Conservation (phyloP, 2,113 vertebrate genomes). For the Microcebus ravelobensis region DNA sequence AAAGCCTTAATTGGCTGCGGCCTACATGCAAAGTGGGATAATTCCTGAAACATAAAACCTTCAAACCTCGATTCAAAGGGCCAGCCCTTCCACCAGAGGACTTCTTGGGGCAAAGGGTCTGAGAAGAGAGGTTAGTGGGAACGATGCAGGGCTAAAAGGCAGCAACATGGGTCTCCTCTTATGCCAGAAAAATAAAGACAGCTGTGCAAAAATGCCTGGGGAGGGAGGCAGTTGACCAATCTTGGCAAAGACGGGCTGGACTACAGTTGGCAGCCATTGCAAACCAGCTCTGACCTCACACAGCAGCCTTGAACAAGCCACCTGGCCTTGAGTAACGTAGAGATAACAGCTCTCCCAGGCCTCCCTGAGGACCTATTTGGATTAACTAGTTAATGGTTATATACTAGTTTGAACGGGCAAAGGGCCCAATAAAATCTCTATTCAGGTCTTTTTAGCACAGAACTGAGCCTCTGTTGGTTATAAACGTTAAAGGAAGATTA, state of each 20-base stretch:
- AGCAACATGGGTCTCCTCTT: neutral
- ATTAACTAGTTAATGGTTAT: slow-evolving; percentile 70
- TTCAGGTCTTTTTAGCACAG: neutral
- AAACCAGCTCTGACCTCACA: slow-evolving; percentile 10
- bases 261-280: neutral
- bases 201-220: neutral
- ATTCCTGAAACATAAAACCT: neutral
- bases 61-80: neutral
- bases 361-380: slow-evolving; percentile 48
- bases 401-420: slow-evolving; percentile 43
- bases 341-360: slow-evolving; percentile 37
- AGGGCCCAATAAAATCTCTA: slow-evolving; percentile 54
- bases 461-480: slow-evolving; percentile 9
- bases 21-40: neutral
- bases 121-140: neutral
- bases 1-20: neutral
- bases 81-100: neutral
- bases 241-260: neutral
- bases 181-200: neutral
- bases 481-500: slow-evolving; percentile 39
- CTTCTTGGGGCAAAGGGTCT: neutral
- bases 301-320: neutral
- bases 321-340: slow-evolving; percentile 1
- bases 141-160: neutral
- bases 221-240: neutral